Percentiles rank a stretch among this genome's conserved stretches.
Conservation (phyloP, 2,888 invertebrate species). For the Lithophane leautieri region DNA sequence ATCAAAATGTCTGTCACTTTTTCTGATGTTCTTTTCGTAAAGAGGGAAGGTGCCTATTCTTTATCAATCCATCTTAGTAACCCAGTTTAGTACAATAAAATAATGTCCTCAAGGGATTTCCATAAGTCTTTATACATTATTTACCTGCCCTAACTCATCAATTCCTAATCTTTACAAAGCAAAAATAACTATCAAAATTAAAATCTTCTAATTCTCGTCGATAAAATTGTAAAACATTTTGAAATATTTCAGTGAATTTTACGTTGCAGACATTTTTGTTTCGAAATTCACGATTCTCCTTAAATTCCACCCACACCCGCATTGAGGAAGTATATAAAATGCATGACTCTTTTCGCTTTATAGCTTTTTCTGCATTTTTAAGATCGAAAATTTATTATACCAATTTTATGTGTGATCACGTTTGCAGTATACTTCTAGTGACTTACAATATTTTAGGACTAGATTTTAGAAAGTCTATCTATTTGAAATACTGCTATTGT, state of each 20-base stretch:
- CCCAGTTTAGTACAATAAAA: background rate
- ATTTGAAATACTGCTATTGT: background rate
- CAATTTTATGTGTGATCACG: background rate
- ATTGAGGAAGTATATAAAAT: conserved; percentile 14
- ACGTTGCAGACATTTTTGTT: conserved; percentile 12
- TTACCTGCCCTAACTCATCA: background rate
- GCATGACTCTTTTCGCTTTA: background rate
- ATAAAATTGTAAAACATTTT: conserved; percentile 3
- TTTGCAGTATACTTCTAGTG: background rate
- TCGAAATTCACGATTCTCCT: conserved; percentile 1
- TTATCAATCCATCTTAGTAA: background rate
- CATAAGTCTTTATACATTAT: background rate
- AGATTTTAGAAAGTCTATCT: background rate
- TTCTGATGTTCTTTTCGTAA: background rate
- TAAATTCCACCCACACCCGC: conserved; percentile 12
- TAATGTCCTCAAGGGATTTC: background rate
- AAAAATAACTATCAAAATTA: background rate
- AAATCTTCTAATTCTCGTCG: background rate
- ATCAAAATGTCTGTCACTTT: background rate
- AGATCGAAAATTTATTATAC: background rate
- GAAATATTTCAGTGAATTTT: conserved; percentile 3
- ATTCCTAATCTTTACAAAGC: background rate
- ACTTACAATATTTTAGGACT: background rate
- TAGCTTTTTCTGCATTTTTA: background rate
- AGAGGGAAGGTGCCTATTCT: background rate